Evolutionary conservation across 2,797 vertebrate genomes (phyloP).

Genomic region (Falco concolor): DNA sequence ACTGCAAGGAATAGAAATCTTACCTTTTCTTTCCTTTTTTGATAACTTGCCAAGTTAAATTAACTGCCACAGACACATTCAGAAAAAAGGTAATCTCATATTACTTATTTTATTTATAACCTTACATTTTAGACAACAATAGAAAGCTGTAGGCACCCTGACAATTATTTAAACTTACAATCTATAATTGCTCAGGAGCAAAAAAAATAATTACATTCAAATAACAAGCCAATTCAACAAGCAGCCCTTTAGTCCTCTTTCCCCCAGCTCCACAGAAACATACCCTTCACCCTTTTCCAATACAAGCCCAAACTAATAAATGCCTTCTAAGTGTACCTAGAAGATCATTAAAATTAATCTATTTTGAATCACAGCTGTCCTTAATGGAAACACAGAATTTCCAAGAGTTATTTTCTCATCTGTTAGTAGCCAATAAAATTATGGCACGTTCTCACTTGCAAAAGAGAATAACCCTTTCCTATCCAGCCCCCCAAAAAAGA

Average conservation of each 20-base stretch:
- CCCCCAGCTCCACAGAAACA: not conserved
- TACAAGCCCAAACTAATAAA: conserved; percentile 14
- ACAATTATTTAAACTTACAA: conserved; percentile 38
- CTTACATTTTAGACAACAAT: conserved; percentile 9
- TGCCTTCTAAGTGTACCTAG: not conserved
- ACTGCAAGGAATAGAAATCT: not conserved
- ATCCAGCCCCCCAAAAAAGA: not conserved
- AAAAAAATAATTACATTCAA: conserved; percentile 43
- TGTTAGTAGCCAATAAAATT: not conserved
- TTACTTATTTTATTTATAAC: not conserved
- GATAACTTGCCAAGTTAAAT: conserved; percentile 1
- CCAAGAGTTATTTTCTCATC: not conserved
- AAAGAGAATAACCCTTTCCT: not conserved
- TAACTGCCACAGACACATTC: not conserved
- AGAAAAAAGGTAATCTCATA: not conserved
- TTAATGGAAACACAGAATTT: not conserved
- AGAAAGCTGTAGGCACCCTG: conserved; percentile 30
- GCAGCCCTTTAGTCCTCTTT: not conserved
- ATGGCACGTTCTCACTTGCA: not conserved
- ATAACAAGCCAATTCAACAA: not conserved
- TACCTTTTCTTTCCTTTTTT: not conserved
- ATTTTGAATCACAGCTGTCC: not conserved
- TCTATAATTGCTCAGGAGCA: conserved; percentile 11
- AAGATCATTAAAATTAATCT: conserved; percentile 28
- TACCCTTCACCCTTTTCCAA: not conserved